phyloP scores from a whole-genome alignment of 2,113 vertebrate species.

The Tympanuchus pallidicinctus region DNA sequence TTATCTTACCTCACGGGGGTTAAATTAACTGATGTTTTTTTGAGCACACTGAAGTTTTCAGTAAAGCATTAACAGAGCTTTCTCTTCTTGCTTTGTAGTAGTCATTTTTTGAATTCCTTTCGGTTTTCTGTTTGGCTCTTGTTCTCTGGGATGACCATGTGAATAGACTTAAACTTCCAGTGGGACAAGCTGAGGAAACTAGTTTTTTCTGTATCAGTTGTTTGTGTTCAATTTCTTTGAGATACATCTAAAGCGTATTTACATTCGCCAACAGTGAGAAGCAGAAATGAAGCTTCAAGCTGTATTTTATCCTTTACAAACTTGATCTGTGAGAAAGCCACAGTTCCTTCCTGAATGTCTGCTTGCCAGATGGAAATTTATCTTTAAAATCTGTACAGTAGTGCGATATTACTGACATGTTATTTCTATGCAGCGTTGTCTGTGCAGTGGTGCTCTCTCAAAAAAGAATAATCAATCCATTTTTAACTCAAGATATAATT shows the following conservation, averaged over 20 bases:
- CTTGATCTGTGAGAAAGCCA: neutral
- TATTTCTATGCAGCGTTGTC: constrained; percentile 42
- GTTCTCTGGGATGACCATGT: neutral
- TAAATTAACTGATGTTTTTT: neutral
- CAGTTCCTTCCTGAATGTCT: constrained; percentile 53
- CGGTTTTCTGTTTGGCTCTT: neutral
- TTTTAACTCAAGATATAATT: constrained; percentile 38
- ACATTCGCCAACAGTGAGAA: constrained; percentile 2
- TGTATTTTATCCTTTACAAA: neutral
- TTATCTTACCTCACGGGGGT: neutral
- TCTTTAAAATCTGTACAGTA: constrained; percentile 68
- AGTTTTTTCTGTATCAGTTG: neutral
- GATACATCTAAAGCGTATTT: neutral
- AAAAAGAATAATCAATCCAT: constrained; percentile 34
- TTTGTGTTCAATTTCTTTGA: neutral
- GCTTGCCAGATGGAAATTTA: constrained; percentile 71
- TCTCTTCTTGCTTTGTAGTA: neutral
- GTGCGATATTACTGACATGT: constrained; percentile 56
- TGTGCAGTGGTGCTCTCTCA: neutral
- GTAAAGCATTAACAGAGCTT: neutral
- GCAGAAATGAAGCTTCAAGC: constrained; percentile 15
- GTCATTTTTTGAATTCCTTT: neutral
- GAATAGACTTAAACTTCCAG: neutral
- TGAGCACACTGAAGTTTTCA: neutral
- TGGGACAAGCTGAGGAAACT: neutral